Base-by-base conservation (phyloP, 2,113 vertebrate species). In the Hucho hucho region DNA sequence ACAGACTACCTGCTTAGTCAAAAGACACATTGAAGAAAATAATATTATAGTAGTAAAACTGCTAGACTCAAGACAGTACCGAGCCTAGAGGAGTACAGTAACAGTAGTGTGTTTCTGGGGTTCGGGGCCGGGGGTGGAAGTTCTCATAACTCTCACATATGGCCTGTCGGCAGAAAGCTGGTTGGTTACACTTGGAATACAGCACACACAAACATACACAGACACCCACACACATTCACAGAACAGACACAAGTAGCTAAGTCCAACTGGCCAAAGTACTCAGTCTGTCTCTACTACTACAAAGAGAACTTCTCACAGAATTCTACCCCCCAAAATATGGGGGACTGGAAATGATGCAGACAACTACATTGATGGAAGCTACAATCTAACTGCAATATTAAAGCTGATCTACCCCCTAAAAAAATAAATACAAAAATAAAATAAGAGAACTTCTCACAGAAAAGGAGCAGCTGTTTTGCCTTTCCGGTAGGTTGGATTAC, bases 81-180 rank as follows among this genome's bases (percentile, higher is more conserved):
- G 37, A 43, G 37, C 37, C 49, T 53, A 53, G 49, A 16, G 3
- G 1, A 18, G 49, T 53, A 53, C 49, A 53, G 49, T 53, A 53
- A 4, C 5, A 53, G 47, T 18, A 14, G 37, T 32, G 32, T 53
- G 49, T 53, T 16, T 53, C 37, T 53, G 16, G 53, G 69, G 53
- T 4, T 6, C 18, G 1, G 53, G 53, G 25, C 64, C 14, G 6
- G 82, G 83, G 87, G 78, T 87, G 81, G 69, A 64, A 67, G 73
- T 5, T 67, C 73, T 84, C 78, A 69, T 87, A 83, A 77, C 65
- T 85, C 84, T 71, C 75, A 75, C 81, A 64, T 68, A 32, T 14
- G 73, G 49, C 16, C 1, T 53, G 78, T 4, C 74, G 83, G 82
- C 84, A 79, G 80, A 74, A 81, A 86, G 83, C 78, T 80, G 79